These are phyloP conservation scores for Nipponacmea schrenckii DNA, from an alignment of 2,888 invertebrate genomes.

Conservation along the genomic window DNA sequence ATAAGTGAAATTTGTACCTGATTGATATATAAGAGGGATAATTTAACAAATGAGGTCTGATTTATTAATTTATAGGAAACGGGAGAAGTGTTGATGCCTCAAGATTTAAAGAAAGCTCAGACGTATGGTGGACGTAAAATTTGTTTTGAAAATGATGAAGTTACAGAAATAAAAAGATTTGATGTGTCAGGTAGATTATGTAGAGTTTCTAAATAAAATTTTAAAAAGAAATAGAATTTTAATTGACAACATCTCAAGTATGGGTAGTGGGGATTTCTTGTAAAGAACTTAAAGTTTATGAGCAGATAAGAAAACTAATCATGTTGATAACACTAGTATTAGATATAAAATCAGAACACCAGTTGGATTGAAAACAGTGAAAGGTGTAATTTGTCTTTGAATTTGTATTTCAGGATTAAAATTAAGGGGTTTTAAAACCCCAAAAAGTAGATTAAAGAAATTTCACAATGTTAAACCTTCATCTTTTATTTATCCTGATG, in stretches of 20 bases:
- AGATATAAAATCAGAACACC: no score
- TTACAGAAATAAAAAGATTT: slow-evolving; percentile 65
- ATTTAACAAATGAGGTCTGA: no score
- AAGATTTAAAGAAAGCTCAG: slow-evolving; percentile 68
- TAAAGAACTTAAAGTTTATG: no score
- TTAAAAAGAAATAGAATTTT: background rate
- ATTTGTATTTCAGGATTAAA: slow-evolving; percentile 61
- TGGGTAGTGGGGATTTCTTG: no score
- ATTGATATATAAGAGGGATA: no score
- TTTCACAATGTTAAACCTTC: slow-evolving; percentile 73
- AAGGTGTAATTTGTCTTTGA: background rate
- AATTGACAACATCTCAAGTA: background rate
- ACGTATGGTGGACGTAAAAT: slow-evolving; percentile 67
- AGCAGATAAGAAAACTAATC: no score
- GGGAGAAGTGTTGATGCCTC: slow-evolving; percentile 69
- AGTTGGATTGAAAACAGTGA: no score
- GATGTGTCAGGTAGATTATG: slow-evolving; percentile 61
- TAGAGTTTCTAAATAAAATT: background rate
- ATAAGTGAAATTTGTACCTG: no score
- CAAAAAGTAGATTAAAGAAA: slow-evolving; percentile 64
- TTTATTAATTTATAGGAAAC: slow-evolving; percentile 62
- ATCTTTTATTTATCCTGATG: slow-evolving; percentile 80
- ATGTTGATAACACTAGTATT: no score
- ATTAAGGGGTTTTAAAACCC: slow-evolving; percentile 70
- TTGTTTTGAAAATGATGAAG: slow-evolving; percentile 69